Evolutionary conservation across 1,140 invertebrate genomes (phyloP), one percentile per base, ranked within the genome.

Genomic region (Lucilia cuprina): DNA sequence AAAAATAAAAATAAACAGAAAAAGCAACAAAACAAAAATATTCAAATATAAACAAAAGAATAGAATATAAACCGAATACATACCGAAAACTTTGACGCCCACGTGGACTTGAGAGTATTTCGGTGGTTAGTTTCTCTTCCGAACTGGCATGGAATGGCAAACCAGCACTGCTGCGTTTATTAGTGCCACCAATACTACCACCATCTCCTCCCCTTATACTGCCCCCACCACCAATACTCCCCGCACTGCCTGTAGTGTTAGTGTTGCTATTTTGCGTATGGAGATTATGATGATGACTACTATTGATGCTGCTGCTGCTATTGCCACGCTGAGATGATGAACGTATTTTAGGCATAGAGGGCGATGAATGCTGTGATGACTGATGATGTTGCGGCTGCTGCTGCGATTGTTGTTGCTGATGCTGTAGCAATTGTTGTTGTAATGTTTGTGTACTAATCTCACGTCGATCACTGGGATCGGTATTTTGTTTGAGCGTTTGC

Each of bases 401-500:
- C 70, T 89, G 85, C 5, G 82, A 91, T 86, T 84, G 89, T 74
- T 82, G 88, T 25, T 86, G 87, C 50, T 89, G 85, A 4, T 84
- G 91, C 87, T 83, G 89, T 75, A 82, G 87, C 88, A 92, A 86
- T 88, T 93, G 91, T 90, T 92, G 87, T 90, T 93, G 84, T 83
- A 88, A 88, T 82, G 93, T 94, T 87, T 93, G 94, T 85, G 92
- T 92, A 34, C 93, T 93, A 85, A 90, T 92, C 87, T 92, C 93
- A 85, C 92, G 89, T 86, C 92, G 92, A 91, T 98, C 97, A 83
- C 86, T 90, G 84, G 89, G 89, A 90, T 90, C 89, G 83, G 97
- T 98, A 90, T 99, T 99, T 92, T 99, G 97, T 92, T 99, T 99
- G 86, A 98, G 92, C 55, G 97, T 98, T 95, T 98, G 94, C 88